These are phyloP conservation scores for Parotocinclus haroldoi DNA, from an alignment of 2,797 vertebrate genomes.

Conservation along the genomic window DNA sequence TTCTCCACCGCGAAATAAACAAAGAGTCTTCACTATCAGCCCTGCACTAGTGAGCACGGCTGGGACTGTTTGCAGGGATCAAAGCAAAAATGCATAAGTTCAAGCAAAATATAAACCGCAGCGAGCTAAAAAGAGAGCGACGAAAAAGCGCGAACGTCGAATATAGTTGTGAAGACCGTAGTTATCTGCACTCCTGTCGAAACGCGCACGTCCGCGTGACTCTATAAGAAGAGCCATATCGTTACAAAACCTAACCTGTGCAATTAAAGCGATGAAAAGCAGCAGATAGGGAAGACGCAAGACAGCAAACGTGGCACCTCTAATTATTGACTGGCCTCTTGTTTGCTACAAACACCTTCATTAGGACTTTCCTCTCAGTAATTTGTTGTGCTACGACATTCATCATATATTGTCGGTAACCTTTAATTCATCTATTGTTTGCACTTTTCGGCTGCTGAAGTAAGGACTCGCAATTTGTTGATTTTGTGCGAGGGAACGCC, in stretches of 20 bases:
- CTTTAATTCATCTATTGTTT: slow-evolving; percentile 92
- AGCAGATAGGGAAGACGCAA: slow-evolving; percentile 44
- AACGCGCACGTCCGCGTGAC: slow-evolving; percentile 13
- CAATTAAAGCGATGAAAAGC: slow-evolving; percentile 67
- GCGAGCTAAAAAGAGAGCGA: slow-evolving; percentile 28
- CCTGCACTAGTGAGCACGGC: slow-evolving; percentile 57
- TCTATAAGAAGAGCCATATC: neutral
- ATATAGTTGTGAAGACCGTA: no score
- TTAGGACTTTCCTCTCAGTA: slow-evolving; percentile 72
- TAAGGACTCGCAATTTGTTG: slow-evolving; percentile 49
- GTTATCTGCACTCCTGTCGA: neutral
- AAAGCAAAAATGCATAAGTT: slow-evolving; percentile 62
- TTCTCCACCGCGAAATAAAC: slow-evolving; percentile 62
- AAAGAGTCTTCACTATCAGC: slow-evolving; percentile 59
- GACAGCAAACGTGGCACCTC: slow-evolving; percentile 58
- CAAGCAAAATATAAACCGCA: slow-evolving; percentile 60
- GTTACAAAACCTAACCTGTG: slow-evolving; percentile 64
- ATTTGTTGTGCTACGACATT: slow-evolving; percentile 81
- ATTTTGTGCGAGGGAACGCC: slow-evolving; percentile 16
- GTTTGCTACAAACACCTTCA: slow-evolving; percentile 58
- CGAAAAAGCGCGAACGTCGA: slow-evolving; percentile 42
- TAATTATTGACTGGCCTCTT: slow-evolving; percentile 76
- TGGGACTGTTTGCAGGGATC: slow-evolving; percentile 64
- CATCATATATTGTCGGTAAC: slow-evolving; percentile 78
- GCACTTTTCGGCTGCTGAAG: slow-evolving; percentile 82